These are phyloP conservation scores for Leiothrix lutea DNA, from an alignment of 2,113 vertebrate species.

Conservation along the genomic window DNA sequence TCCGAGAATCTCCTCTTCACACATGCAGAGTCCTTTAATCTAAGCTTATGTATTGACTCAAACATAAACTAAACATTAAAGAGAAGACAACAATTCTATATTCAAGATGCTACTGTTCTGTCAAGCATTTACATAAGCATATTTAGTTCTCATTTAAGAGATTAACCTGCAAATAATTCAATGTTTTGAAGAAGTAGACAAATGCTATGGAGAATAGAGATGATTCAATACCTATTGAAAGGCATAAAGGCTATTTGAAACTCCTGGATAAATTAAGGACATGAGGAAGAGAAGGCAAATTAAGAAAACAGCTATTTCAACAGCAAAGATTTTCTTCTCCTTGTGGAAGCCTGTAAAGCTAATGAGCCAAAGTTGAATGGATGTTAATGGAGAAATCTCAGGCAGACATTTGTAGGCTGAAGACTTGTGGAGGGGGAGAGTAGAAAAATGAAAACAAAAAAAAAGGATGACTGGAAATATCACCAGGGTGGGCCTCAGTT, in stretches of 20 bases:
- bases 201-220: neutral
- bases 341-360: neutral
- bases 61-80: neutral
- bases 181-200: slow-evolving; percentile 46
- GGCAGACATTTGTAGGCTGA: neutral
- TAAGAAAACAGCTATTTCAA: neutral
- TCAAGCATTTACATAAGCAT: neutral
- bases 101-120: neutral
- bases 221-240: slow-evolving; percentile 22
- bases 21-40: neutral
- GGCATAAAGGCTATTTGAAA: slow-evolving; percentile 30
- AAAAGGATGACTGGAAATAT: neutral
- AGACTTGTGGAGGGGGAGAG: neutral
- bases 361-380: neutral
- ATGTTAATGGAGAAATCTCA: neutral
- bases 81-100: neutral
- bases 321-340: neutral
- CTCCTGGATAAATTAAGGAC: slow-evolving; percentile 43
- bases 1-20: neutral
- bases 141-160: neutral
- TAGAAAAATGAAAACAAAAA: neutral
- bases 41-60: neutral
- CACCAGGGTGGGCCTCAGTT: neutral
- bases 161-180: slow-evolving; percentile 12
- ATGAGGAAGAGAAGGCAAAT: neutral